Evolutionary conservation across 2,888 invertebrate species (phyloP).

Genomic region (Hoplodrina ambigua): DNA sequence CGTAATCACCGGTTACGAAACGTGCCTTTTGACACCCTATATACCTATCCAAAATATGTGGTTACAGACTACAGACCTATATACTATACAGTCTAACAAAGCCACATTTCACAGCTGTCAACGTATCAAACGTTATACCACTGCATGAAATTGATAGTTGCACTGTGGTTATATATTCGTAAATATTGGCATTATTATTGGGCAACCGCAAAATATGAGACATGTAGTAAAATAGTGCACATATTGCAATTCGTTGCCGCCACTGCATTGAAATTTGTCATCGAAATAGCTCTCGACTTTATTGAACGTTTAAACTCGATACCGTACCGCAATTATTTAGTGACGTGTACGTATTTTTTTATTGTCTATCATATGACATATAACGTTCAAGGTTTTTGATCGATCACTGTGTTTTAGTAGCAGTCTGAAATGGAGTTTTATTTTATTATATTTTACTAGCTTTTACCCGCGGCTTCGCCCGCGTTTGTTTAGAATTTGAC

Average conservation of each 20-base stretch:
- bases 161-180: slow-evolving; percentile 26
- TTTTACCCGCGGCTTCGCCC: no score
- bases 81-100: no score
- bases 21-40: no score
- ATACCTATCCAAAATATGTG: background rate
- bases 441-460: no score
- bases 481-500: no score
- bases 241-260: slow-evolving; percentile 19
- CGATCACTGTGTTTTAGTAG: background rate
- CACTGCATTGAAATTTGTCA: slow-evolving; percentile 44
- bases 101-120: slow-evolving; percentile 31
- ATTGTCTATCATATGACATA: background rate
- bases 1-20: no score
- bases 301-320: slow-evolving; percentile 19
- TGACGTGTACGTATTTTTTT: background rate
- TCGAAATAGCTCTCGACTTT: slow-evolving; percentile 31
- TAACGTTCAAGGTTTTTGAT: background rate
- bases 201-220: slow-evolving; percentile 31
- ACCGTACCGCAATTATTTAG: background rate
- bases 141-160: slow-evolving; percentile 22
- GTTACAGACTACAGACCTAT: background rate
- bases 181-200: slow-evolving; percentile 35
- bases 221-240: slow-evolving; percentile 18
- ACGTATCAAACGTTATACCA: slow-evolving; percentile 4
- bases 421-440: background rate